Evolutionary conservation across 53 echinoderm and acorn worm genomes (phyloP).

Genomic region (Luidia sarsii): DNA sequence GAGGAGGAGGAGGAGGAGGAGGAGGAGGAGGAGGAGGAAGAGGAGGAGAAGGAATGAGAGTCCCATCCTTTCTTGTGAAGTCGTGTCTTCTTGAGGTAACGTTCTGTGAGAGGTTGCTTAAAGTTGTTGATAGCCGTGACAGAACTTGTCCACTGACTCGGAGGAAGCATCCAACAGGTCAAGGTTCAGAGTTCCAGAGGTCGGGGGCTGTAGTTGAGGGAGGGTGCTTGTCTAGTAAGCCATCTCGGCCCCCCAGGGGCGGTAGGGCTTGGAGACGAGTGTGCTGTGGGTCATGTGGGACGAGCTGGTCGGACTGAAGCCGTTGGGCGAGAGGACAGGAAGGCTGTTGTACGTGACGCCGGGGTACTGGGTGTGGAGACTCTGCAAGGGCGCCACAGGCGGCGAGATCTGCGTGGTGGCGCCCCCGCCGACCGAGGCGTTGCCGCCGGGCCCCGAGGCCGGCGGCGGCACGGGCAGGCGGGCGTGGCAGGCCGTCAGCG

Average conservation of each 20-base stretch:
- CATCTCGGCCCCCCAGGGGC: constrained; percentile 99
- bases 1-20: too few species aligned
- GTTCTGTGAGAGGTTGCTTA: too few species aligned
- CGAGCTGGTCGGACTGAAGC: constrained; percentile 95
- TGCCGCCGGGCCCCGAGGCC: constrained; percentile 72
- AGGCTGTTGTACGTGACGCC: constrained; percentile 87
- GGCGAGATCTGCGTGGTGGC: constrained; percentile 72
- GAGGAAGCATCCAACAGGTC: too few species aligned
- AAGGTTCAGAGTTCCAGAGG: constrained; percentile 24
- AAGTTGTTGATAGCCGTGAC: not conserved
- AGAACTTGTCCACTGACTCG: too few species aligned
- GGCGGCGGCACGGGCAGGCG: constrained; percentile 78
- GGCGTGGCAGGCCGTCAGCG: constrained; percentile 76
- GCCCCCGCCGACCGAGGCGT: constrained; percentile 66
- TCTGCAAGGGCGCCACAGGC: constrained; percentile 72
- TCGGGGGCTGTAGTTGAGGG: too few species aligned
- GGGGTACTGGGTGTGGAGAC: constrained; percentile 93
- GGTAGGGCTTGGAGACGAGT: constrained; percentile 89
- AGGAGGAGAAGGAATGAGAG: too few species aligned
- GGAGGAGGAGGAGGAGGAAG: too few species aligned
- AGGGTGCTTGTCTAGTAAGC: constrained; percentile 58
- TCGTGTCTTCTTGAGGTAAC: too few species aligned
- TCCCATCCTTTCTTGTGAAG: too few species aligned
- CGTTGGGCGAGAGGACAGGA: constrained; percentile 95
- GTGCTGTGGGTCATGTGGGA: constrained; percentile 76